Base-by-base conservation (phyloP, 2,888 invertebrate species). In the Leucophenga montana region DNA sequence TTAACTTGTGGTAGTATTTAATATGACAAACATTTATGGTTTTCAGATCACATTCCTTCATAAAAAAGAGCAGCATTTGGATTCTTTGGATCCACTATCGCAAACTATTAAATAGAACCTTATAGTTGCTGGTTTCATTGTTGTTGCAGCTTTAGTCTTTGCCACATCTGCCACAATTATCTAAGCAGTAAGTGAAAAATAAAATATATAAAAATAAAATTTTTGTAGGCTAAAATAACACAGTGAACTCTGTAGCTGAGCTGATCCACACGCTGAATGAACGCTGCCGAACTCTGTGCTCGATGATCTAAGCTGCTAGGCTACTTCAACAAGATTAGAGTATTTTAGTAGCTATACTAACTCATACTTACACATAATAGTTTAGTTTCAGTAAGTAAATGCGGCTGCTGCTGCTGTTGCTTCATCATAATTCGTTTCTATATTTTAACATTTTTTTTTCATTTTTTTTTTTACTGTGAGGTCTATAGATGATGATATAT, bases 121-220 rank as follows among this genome's bases (percentile, higher is more conserved):
- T 20, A 22, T 22, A 14, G 16, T 18, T 16, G 61, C 22, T 16
- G 33, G 4, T 39, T 59, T 59, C 8, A 22, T 57, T 33, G 61
- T 61, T 11, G 39, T 8, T 22, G 62, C 46, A 33, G 39, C n/a
- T 27, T 39, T 39, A 11, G 8, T 39, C 39, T 39, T n/a, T 44
- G 46, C 62, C 62, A 64, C 62, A 64, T 64, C 61, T 64, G 48
- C 46, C 62, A 64, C 46, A 64, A 64, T 64, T 64, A 64, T 64
- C 62, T 61, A 27, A 27, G 61, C 31, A 57, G 61, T 27, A 57
- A 27, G 62, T 0, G 33, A n/a, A 27, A 27, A 27, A 27, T 5
- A 5, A 8, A 50, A 50, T n/a, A 50, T 11, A 50, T 16, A 50
- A 16, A 50, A 50, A 27, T 27, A 27, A 57, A n/a, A 57, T 27